Evolutionary conservation across 2,888 invertebrate species (phyloP).

Genomic region (Suillia variegata): DNA sequence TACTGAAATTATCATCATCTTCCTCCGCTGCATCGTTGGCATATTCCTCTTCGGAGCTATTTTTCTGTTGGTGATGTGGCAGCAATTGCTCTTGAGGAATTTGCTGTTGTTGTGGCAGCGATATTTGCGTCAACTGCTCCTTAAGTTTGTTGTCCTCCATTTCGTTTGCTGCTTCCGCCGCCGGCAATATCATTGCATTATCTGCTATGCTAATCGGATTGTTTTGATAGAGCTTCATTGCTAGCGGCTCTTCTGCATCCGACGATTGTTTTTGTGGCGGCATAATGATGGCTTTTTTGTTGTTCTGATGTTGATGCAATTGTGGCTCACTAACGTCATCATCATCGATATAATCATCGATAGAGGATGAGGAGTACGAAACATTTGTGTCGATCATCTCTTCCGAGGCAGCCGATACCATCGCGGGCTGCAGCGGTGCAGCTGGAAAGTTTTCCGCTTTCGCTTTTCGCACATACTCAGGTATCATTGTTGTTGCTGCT

Average conservation of each 20-base stretch:
- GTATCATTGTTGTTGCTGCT: constrained; percentile 44
- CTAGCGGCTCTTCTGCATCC: constrained; percentile 27
- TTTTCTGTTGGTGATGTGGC: constrained; percentile 31
- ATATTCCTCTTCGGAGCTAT: constrained; percentile 48
- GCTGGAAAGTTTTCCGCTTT: constrained; percentile 41
- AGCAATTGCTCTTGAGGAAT: constrained; percentile 20
- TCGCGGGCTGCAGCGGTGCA: constrained; percentile 17
- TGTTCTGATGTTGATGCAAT: no score
- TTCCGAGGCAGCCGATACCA: constrained; percentile 17
- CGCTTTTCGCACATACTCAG: constrained; percentile 51
- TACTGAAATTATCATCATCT: constrained; percentile 9
- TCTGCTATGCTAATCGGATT: no score
- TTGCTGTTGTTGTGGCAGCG: constrained; percentile 20
- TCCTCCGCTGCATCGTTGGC: constrained; percentile 48
- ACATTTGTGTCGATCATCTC: constrained; percentile 19
- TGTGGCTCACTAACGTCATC: constrained; percentile 25
- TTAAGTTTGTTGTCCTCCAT: constrained; percentile 19
- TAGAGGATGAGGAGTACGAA: constrained; percentile 20
- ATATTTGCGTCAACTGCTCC: constrained; percentile 18
- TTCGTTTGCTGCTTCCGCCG: constrained; percentile 17
- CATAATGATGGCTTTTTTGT: constrained; percentile 6
- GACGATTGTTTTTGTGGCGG: background rate
- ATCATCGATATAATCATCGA: constrained; percentile 45
- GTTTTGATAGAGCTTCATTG: constrained; percentile 34
- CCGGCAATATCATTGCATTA: no score